A percentile compares a stretch with the other conserved stretches of the same genome.
Conservation (phyloP, 2,113 vertebrate species). For the Gnathonemus echidnorhynchus region DNA sequence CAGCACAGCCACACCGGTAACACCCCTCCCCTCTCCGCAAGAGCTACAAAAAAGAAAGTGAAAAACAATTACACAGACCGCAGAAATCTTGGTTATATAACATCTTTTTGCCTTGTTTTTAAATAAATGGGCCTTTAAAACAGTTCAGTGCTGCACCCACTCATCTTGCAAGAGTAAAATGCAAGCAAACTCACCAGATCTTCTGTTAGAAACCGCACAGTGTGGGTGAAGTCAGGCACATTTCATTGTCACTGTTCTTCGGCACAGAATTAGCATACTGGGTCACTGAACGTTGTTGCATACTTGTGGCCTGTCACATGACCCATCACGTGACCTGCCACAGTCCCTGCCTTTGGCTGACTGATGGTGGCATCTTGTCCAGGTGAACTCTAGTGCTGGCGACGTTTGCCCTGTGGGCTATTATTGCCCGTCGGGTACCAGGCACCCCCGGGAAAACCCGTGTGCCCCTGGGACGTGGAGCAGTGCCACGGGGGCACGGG, state of each 20-base stretch:
- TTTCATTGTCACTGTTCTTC: neutral
- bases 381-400: slow-evolving; percentile 66
- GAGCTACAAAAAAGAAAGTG: neutral
- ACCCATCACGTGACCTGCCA: neutral
- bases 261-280: neutral
- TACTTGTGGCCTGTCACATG: neutral
- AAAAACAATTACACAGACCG: neutral
- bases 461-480: slow-evolving; percentile 81
- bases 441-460: slow-evolving; percentile 56
- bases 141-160: neutral
- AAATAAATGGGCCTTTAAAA: neutral
- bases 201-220: neutral
- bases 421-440: slow-evolving; percentile 69
- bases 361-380: slow-evolving; percentile 9
- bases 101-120: neutral
- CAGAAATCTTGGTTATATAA: neutral
- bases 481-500: slow-evolving; percentile 56
- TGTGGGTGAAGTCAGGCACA: neutral
- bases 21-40: neutral
- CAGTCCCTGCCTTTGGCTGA: neutral
- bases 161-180: neutral
- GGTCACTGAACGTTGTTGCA: neutral
- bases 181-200: neutral
- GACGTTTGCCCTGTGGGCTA: slow-evolving; percentile 70
- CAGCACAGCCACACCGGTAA: slow-evolving; percentile 67